Conservation (phyloP, 2,797 vertebrate species). For the Crenichthys baileyi region DNA sequence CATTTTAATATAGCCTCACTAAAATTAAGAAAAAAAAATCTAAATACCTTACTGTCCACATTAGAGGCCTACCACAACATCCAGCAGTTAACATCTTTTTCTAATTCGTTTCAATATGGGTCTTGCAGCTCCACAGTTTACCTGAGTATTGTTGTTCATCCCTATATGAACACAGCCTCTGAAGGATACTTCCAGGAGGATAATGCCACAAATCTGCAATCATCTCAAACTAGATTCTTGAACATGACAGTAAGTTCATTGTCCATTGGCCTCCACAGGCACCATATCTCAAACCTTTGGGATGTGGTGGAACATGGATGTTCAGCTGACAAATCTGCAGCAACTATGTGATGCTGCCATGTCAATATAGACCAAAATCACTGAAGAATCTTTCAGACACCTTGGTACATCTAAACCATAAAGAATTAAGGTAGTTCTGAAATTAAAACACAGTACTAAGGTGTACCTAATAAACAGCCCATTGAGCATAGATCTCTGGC, state of each 20-base stretch:
- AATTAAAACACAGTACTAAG: neutral
- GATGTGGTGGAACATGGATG: neutral
- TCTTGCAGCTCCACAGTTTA: no score
- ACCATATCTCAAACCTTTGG: no score
- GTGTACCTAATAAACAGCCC: neutral
- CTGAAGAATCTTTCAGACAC: neutral
- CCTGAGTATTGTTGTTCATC: neutral
- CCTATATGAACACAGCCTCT: constrained; percentile 41
- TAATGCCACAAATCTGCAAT: neutral
- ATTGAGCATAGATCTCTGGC: neutral
- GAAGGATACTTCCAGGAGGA: constrained; percentile 57
- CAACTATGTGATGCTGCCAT: neutral
- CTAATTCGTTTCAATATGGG: no score
- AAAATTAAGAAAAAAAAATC: no score
- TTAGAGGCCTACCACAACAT: no score
- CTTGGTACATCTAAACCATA: neutral
- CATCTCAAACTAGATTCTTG: no score
- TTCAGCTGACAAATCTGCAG: neutral
- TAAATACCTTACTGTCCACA: no score
- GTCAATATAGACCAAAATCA: neutral
- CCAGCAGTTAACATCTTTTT: no score
- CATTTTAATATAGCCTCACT: no score
- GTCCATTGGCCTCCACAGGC: no score
- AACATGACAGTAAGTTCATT: no score
- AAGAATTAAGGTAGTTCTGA: no score